These are phyloP conservation scores for Phallusia fumigata DNA, from an alignment of 23 tunicate genomes.

Conservation along the genomic window DNA sequence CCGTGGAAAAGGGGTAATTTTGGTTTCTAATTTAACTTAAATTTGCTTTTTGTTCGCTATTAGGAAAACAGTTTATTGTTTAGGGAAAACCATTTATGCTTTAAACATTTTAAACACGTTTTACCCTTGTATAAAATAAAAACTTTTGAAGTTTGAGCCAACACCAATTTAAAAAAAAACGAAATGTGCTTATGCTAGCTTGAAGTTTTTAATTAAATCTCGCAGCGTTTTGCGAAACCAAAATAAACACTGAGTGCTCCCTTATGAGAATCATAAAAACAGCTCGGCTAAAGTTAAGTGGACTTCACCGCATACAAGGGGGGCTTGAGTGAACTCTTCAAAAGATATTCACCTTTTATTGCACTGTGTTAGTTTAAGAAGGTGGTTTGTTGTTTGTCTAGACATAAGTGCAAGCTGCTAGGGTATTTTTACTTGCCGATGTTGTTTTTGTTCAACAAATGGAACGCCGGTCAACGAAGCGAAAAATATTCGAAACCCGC, in stretches of 20 bases:
- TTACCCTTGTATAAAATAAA: too few relatives aligned
- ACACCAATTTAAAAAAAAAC: not conserved
- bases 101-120: too few relatives aligned
- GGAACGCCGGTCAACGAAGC: too few relatives aligned
- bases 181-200: not conserved
- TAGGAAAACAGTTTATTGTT: too few relatives aligned
- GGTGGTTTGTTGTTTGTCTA: slow-evolving; percentile 8
- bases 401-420: not conserved
- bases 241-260: not conserved
- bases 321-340: not conserved
- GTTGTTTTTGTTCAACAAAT: too few relatives aligned
- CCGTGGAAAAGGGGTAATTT: too few relatives aligned
- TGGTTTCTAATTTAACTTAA: too few relatives aligned
- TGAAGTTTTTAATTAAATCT: not conserved
- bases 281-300: not conserved
- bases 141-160: too few relatives aligned
- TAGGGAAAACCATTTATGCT: too few relatives aligned
- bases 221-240: not conserved
- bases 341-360: not conserved
- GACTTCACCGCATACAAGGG: not conserved
- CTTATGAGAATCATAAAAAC: not conserved
- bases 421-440: too few relatives aligned
- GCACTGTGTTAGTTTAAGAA: not conserved
- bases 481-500: too few relatives aligned
- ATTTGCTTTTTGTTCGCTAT: too few relatives aligned